phyloP scores from a whole-genome alignment of 1,140 invertebrate species.

The Cyclina sinensis region DNA sequence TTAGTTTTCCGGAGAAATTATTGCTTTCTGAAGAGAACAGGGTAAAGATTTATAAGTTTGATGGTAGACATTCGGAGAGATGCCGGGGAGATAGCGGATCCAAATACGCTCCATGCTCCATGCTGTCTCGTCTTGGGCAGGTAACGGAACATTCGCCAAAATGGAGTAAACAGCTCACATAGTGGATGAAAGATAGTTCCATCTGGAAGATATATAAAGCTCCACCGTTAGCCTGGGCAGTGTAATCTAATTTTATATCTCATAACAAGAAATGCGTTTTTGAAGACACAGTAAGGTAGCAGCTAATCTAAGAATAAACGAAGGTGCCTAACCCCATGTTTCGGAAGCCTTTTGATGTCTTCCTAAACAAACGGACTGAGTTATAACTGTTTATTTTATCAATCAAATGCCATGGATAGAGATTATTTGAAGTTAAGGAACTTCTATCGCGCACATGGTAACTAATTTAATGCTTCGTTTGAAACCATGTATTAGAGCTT shows the following conservation, averaged over 20 bases:
- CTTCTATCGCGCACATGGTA: constrained; percentile 15
- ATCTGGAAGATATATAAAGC: background rate
- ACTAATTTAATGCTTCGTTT: constrained; percentile 31
- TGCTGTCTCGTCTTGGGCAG: background rate
- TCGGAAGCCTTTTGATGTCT: background rate
- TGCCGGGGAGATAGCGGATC: background rate
- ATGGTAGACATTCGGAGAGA: constrained; percentile 2
- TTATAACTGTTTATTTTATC: constrained; percentile 30
- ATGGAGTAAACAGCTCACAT: background rate
- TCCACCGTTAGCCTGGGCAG: background rate
- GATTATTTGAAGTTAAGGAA: constrained; percentile 34
- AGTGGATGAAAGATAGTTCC: background rate
- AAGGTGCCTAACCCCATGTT: background rate
- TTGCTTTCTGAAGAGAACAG: background rate
- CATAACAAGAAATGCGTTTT: constrained; percentile 21
- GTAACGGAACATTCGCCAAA: background rate
- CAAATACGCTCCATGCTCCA: background rate
- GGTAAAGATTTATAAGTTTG: background rate
- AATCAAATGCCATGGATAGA: constrained; percentile 30
- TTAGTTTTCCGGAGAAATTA: background rate
- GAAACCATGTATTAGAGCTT: constrained; percentile 16
- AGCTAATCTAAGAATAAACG: background rate
- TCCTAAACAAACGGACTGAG: background rate
- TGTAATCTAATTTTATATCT: background rate
- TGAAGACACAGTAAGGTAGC: background rate